phyloP scores from a whole-genome alignment of 2,797 vertebrate species.

The Anguilla obscura region DNA sequence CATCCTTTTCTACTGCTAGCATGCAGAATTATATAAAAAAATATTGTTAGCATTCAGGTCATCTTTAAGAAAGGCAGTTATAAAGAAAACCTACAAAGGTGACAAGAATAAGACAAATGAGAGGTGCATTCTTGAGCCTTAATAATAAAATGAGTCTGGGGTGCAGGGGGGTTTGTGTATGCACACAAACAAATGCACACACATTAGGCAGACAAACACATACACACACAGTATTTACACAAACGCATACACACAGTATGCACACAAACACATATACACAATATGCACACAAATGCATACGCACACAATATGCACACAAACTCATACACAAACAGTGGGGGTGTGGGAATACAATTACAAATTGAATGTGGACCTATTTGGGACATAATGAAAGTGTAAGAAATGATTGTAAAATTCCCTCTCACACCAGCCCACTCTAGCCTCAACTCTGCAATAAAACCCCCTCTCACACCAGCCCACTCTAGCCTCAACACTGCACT shows the following conservation, averaged over 20 bases:
- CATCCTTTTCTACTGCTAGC: constrained; percentile 38
- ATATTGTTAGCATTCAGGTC: constrained; percentile 14
- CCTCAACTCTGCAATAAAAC: neutral
- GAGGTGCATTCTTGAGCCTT: constrained; percentile 42
- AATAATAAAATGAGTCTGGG: constrained; percentile 34
- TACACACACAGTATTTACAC: constrained; percentile 26
- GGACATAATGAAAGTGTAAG: neutral
- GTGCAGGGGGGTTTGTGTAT: constrained; percentile 49
- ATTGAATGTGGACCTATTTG: neutral
- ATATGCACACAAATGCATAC: too few species aligned
- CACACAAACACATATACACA: constrained; percentile 51
- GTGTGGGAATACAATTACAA: neutral
- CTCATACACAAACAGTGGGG: constrained; percentile 45
- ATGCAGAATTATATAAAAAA: constrained; percentile 47
- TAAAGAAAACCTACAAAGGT: constrained; percentile 25
- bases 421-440: neutral
- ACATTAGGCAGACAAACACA: neutral
- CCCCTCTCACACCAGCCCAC: neutral
- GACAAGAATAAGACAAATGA: constrained; percentile 44
- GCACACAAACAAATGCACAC: constrained; percentile 38
- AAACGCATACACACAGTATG: constrained; percentile 46
- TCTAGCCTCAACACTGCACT: neutral
- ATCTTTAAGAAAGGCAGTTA: neutral
- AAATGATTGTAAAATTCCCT: neutral
- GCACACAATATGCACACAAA: too few species aligned